phyloP scores from a whole-genome alignment of 2,797 vertebrate species.

The Trachurus trachurus region DNA sequence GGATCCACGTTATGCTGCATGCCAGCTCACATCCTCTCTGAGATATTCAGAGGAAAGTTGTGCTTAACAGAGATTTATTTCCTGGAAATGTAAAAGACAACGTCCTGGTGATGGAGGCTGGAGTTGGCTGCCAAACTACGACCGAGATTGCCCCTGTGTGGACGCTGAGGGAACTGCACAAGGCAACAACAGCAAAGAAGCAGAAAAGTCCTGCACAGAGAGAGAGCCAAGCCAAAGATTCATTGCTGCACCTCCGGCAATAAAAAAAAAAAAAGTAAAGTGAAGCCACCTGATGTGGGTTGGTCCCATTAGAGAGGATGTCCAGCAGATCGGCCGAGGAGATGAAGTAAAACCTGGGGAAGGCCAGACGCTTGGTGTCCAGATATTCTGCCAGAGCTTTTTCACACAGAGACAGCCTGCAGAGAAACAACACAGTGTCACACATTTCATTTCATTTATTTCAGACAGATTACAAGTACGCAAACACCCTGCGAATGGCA shows the following conservation, averaged over 20 bases:
- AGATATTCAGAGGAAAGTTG: constrained; percentile 59
- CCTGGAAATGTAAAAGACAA: constrained; percentile 48
- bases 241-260: constrained; percentile 8
- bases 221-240: constrained; percentile 35
- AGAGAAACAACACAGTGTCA: constrained; percentile 49
- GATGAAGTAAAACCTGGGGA: constrained; percentile 98
- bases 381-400: constrained; percentile 96
- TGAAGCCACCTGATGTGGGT: constrained; percentile 90
- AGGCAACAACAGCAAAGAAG: constrained; percentile 15
- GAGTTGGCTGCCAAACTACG: constrained; percentile 49
- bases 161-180: constrained; percentile 39
- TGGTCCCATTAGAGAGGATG: constrained; percentile 95
- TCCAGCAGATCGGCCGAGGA: constrained; percentile 97
- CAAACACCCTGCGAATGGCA: too few species aligned
- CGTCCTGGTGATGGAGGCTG: constrained; percentile 42
- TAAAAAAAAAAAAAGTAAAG: constrained; percentile 7
- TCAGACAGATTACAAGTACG: too few species aligned
- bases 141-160: constrained; percentile 81
- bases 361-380: constrained; percentile 94
- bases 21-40: constrained; percentile 53
- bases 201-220: constrained; percentile 12
- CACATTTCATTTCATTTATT: neutral
- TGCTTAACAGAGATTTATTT: constrained; percentile 69
- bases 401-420: constrained; percentile 93
- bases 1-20: constrained; percentile 51